Evolutionary conservation across 2,113 vertebrate genomes (phyloP), one percentile per base, ranked within the genome.

Genomic region (Zingel zingel): DNA sequence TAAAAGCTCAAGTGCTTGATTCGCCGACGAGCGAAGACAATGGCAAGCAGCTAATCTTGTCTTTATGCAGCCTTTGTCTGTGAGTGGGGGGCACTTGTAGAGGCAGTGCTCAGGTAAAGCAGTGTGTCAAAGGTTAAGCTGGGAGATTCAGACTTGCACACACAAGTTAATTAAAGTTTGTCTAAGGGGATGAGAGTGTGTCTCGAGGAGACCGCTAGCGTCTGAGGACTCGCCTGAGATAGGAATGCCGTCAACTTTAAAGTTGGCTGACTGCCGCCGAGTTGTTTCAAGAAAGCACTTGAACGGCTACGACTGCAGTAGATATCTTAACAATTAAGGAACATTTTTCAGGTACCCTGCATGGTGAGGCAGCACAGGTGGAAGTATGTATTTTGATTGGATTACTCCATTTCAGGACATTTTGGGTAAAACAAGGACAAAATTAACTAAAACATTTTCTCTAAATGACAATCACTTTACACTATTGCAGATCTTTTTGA

Each of bases 131-230:
- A 93, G 93, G 93, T 94, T 93, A 94, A 94, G 90, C 92, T 86
- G 77, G 80, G 82, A 92, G 90, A 91, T 84, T 77, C 89, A 88
- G 88, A 89, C 86, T 68, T 87, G 90, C 89, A 83, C 90, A 92
- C 89, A 93, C 84, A 82, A 94, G 84, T 94, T 94, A 94, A 94
- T 94, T 93, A 94, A 93, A 94, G 92, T 94, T 93, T 91, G 93
- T 93, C 83, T 87, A 92, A 90, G 88, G 86, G 84, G 88, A 89
- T 83, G 85, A 92, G 91, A 89, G 87, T 82, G 83, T 86, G 85
- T 91, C 80, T 90, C 1, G 59, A 92, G 87, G 77, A 92, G 88
- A 79, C 70, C 57, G 80, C 74, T 18, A 15, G 79, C 67, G 77
- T 90, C 86, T 76, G 77, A 89, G 59, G 68, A 66, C 78, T 76